Evolutionary conservation across 2,888 invertebrate genomes (phyloP).

Genomic region (Tuta absoluta): DNA sequence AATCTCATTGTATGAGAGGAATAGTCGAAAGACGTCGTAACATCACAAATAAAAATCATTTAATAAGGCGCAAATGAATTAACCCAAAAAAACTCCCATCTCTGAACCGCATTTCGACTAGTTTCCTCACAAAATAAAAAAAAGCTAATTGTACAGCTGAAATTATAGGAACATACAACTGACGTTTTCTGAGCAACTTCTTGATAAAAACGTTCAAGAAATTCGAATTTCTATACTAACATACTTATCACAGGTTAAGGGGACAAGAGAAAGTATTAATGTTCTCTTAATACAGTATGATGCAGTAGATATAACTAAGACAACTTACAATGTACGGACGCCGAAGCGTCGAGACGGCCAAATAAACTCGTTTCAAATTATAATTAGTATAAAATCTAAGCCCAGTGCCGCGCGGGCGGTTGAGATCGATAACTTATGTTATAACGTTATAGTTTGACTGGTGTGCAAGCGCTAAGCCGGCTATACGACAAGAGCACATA

Average conservation of each 20-base stretch:
- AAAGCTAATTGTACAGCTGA: conserved; percentile 70
- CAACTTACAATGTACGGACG: conserved; percentile 69
- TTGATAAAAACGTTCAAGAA: conserved; percentile 69
- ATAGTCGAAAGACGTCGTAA: conserved; percentile 46
- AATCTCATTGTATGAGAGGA: conserved; percentile 42
- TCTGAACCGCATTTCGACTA: conserved; percentile 61
- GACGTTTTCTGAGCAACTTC: conserved; percentile 72
- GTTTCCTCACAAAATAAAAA: conserved; percentile 60
- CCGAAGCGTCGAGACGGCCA: conserved; percentile 41
- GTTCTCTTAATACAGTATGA: conserved; percentile 76
- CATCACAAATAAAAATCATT: conserved; percentile 53
- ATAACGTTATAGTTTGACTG: conserved; percentile 64
- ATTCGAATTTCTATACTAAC: conserved; percentile 73
- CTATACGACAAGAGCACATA: conserved; percentile 56
- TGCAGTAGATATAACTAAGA: conserved; percentile 68
- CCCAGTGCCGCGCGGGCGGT: conserved; percentile 71
- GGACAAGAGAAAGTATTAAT: conserved; percentile 80
- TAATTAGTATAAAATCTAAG: conserved; percentile 67
- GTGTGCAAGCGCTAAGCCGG: conserved; percentile 70
- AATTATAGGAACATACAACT: conserved; percentile 75
- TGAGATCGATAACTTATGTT: conserved; percentile 76
- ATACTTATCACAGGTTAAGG: conserved; percentile 82
- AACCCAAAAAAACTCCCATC: conserved; percentile 48
- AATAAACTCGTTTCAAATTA: conserved; percentile 56
- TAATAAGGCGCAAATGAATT: conserved; percentile 60